Evolutionary conservation across 2,113 vertebrate genomes (phyloP).

Genomic region (Rhipidura dahli): DNA sequence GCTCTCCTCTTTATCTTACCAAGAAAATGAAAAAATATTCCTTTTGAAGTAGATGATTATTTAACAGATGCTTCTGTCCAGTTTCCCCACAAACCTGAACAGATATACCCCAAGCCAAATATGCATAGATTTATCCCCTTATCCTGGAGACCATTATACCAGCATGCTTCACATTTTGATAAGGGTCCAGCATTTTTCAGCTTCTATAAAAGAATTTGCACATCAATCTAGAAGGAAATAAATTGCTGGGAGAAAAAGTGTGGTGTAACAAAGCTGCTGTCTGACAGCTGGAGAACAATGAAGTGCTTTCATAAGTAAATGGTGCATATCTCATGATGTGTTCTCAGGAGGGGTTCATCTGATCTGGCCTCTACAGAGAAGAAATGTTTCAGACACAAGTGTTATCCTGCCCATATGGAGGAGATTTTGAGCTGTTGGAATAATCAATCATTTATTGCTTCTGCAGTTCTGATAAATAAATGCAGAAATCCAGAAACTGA

Average conservation of each 20-base stretch:
- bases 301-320: not conserved
- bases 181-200: not conserved
- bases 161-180: not conserved
- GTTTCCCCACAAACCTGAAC: not conserved
- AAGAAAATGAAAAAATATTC: not conserved
- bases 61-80: not conserved
- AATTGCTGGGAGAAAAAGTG: not conserved
- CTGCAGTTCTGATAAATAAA: not conserved
- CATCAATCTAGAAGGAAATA: not conserved
- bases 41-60: not conserved
- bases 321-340: not conserved
- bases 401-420: not conserved
- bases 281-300: not conserved
- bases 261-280: not conserved
- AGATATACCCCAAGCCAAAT: not conserved
- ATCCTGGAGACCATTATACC: not conserved
- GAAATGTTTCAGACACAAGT: not conserved
- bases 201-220: not conserved
- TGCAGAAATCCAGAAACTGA: not conserved
- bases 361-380: not conserved
- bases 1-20: not conserved
- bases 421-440: not conserved
- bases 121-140: not conserved
- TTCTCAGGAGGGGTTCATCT: not conserved
- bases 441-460: not conserved